Percentiles rank a stretch among this genome's conserved stretches.
These are phyloP conservation scores for Eupithecia subfuscata DNA, from an alignment of 2,888 invertebrate genomes.

Conservation along the genomic window DNA sequence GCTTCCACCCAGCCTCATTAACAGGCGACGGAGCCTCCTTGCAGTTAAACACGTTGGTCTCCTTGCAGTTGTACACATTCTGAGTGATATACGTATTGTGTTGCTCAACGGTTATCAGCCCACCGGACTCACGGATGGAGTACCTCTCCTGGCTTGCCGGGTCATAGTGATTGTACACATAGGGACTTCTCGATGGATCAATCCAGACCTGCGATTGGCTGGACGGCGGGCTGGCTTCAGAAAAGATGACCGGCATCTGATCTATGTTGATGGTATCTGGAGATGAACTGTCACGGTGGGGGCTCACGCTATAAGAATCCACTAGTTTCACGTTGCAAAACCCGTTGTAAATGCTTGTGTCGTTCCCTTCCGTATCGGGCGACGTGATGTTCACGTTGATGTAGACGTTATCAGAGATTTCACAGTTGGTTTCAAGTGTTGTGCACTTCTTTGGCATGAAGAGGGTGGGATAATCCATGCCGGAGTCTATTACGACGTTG, in stretches of 20 bases:
- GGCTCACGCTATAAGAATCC: constrained; percentile 56
- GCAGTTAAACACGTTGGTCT: constrained; percentile 62
- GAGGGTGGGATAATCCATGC: constrained; percentile 63
- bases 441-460: constrained; percentile 70
- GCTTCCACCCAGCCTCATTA: constrained; percentile 55
- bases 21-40: constrained; percentile 47
- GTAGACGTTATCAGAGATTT: constrained; percentile 64
- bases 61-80: constrained; percentile 68
- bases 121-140: constrained; percentile 55
- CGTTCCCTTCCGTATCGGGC: constrained; percentile 65
- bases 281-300: background rate
- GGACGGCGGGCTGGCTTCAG: constrained; percentile 54
- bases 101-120: constrained; percentile 65
- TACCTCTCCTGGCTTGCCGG: constrained; percentile 52
- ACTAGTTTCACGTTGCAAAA: constrained; percentile 70
- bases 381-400: constrained; percentile 68
- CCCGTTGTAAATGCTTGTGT: constrained; percentile 65
- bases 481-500: constrained; percentile 46
- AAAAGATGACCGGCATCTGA: constrained; percentile 52
- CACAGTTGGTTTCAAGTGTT: constrained; percentile 62
- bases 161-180: constrained; percentile 67
- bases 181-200: constrained; percentile 70
- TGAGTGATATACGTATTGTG: constrained; percentile 72
- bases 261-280: constrained; percentile 36
- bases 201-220: constrained; percentile 74